phyloP scores from a whole-genome alignment of 2,888 invertebrate genomes.

The Parthenolecanium corni region DNA sequence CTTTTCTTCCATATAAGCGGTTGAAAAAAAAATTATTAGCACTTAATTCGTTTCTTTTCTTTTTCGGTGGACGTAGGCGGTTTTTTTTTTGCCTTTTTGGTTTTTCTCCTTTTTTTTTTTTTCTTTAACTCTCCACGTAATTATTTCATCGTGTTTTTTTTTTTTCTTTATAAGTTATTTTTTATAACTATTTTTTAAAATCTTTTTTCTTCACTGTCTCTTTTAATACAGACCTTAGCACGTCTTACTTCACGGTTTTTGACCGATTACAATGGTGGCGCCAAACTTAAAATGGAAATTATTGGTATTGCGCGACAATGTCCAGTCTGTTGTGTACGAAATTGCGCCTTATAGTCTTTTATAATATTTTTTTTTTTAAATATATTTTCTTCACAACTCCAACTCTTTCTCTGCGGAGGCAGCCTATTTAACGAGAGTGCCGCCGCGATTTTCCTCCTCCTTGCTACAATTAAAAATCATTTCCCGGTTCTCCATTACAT shows the following conservation, averaged over 20 bases:
- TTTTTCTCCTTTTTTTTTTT: background rate
- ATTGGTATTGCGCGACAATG: conserved; percentile 25
- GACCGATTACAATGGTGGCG: conserved; percentile 23
- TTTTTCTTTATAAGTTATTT: background rate
- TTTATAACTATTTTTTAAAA: background rate
- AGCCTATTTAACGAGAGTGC: too few relatives aligned
- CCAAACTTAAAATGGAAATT: conserved; percentile 25
- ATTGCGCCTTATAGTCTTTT: background rate
- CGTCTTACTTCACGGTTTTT: conserved; percentile 26
- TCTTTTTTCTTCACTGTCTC: background rate
- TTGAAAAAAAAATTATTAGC: conserved; percentile 23
- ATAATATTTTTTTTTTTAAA: too few relatives aligned
- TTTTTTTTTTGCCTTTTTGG: conserved; percentile 1
- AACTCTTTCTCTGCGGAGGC: too few relatives aligned
- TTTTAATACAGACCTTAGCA: background rate
- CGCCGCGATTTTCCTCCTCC: too few relatives aligned
- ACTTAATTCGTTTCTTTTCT: conserved; percentile 1
- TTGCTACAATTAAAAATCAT: too few relatives aligned
- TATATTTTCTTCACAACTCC: too few relatives aligned
- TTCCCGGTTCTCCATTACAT: too few relatives aligned
- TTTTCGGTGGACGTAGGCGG: conserved; percentile 14
- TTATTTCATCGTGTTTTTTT: background rate
- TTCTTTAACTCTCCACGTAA: background rate
- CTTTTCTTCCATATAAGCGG: conserved; percentile 3
- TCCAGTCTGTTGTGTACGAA: background rate